Evolutionary conservation across 2,888 invertebrate species (phyloP).

Genomic region (Pycnomerus fuliginosus): DNA sequence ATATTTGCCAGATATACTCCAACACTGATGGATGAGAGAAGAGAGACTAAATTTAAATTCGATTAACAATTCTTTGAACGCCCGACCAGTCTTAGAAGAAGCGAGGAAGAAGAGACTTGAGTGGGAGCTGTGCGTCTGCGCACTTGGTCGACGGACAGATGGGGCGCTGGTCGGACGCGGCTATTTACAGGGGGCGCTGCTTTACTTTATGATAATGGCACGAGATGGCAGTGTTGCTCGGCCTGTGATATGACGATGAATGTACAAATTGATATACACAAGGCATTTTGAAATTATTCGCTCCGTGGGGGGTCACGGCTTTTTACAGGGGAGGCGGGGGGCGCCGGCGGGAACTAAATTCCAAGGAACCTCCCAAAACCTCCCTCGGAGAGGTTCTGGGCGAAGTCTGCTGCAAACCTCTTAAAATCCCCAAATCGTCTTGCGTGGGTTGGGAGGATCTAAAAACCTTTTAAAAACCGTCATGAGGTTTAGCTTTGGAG

Average conservation of each 20-base stretch:
- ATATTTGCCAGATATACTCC: slow-evolving; percentile 45
- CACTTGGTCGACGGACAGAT: slow-evolving; percentile 39
- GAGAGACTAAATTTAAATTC: slow-evolving; percentile 36
- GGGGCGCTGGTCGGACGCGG: slow-evolving; percentile 35
- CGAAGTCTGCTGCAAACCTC: not conserved
- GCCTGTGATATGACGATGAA: slow-evolving; percentile 52
- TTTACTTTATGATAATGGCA: slow-evolving; percentile 42
- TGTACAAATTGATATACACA: slow-evolving; percentile 52
- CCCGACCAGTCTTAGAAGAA: slow-evolving; percentile 39
- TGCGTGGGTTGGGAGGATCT: not conserved
- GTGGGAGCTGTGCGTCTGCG: slow-evolving; percentile 36
- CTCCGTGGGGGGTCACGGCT: too few species aligned
- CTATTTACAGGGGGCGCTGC: slow-evolving; percentile 28
- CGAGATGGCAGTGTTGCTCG: slow-evolving; percentile 51
- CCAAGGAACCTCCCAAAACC: too few species aligned
- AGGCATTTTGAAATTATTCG: slow-evolving; percentile 46
- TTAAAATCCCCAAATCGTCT: not conserved
- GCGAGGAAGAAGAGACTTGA: slow-evolving; percentile 37
- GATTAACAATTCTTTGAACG: slow-evolving; percentile 35
- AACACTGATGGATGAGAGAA: slow-evolving; percentile 44
- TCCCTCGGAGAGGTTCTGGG: too few species aligned
- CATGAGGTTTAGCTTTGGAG: not conserved
- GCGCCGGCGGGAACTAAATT: too few species aligned
- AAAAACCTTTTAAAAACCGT: not conserved
- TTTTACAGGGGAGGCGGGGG: too few species aligned